A percentile compares a stretch with the other conserved stretches of the same genome.
Conservation (phyloP, 2,797 vertebrate genomes). For the Orientallactaga sibirica region DNA sequence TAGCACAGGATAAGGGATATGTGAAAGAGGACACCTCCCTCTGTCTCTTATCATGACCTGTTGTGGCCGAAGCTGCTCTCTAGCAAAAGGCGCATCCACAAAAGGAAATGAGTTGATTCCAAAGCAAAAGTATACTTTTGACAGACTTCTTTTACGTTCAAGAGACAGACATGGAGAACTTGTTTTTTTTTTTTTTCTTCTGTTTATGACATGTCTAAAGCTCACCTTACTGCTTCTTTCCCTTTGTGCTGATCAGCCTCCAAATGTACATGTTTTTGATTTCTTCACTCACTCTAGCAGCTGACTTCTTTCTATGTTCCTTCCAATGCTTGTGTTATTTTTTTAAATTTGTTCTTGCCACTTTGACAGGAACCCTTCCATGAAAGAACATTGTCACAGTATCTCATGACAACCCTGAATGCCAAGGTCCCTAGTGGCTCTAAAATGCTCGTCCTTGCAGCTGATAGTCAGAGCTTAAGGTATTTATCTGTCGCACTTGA, state of each 20-base stretch:
- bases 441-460: background rate
- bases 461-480: background rate
- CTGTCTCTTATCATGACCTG: background rate
- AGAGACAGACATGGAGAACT: background rate
- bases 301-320: background rate
- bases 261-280: background rate
- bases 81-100: background rate
- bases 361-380: background rate
- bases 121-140: background rate
- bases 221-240: background rate
- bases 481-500: background rate
- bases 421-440: background rate
- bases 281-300: background rate
- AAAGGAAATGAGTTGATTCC: background rate
- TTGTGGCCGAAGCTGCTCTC: background rate
- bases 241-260: background rate
- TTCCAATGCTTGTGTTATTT: background rate
- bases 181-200: background rate
- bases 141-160: background rate
- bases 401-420: background rate
- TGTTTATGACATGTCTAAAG: background rate
- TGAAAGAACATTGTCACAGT: background rate
- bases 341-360: background rate
- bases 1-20: background rate
- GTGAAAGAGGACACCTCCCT: background rate